Base-by-base conservation (phyloP, 2,888 invertebrate genomes). In the Raillietiella orientalis region DNA sequence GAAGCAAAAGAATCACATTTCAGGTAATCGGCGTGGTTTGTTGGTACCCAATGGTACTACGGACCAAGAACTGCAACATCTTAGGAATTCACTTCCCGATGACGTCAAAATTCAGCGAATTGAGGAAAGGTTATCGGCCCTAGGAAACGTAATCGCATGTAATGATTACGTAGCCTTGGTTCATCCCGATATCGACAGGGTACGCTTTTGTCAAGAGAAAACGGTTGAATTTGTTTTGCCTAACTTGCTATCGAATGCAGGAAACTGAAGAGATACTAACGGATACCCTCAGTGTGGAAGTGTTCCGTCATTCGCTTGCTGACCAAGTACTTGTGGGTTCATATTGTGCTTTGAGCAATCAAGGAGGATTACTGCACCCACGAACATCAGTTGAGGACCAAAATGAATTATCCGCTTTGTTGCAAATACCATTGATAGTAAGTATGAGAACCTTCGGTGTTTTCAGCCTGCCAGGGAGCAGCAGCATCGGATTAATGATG, bases 91-190 rank as follows among this genome's bases (percentile, higher is more conserved):
- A 28, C 49, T 96, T 29, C 93, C 93, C 5, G 93, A 96, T 40
- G 51, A 54, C 16, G 77, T 93, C 2, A 67, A 69, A 49, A 65
- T 96, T 23, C 79, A 79, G 41, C 59, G 96, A 35, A 70, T 96
- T 1, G 93, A 96, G 45, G 96, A 96, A 47, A 59, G 87, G 30
- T 55, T 96, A n/a, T 90, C 90, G 11, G 96, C 96, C 2, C 55
- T 96, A 31, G 96, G 96, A 13, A 90, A 90, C 52, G 90, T 96
- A 1, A 67, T 96, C 37, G 71, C 84, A 3, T 90, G 87, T 46
- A 96, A 96, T 49, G 96, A 96, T 50, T 90, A 96, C 49, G 90
- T 93, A 12, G 93, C 93, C 1, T 52, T 99, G n/a, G 84, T 87
- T 10, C 96, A 96, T 51, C 93, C 96, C 4, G 96, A 96, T 53